Evolutionary conservation across 1,140 invertebrate genomes (phyloP), one percentile per base, ranked within the genome.

Genomic region (Cydia strobilella): DNA sequence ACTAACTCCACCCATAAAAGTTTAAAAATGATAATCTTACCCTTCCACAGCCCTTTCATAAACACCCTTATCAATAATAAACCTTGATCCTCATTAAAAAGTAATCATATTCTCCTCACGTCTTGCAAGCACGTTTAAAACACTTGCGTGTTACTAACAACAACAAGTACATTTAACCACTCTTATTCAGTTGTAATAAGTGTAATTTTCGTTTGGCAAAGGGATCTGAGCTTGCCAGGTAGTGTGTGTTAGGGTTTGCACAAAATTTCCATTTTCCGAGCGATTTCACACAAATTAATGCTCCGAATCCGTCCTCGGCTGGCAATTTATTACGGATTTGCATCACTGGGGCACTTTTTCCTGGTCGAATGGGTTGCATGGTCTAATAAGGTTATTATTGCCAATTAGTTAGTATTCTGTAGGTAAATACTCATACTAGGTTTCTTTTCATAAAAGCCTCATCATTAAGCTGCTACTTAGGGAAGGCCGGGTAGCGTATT

Each of bases 251-350:
- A 81, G 84, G 77, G 88, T 86, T 83, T 91, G 90, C 88, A 91
- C 89, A 90, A 90, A 90, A 90, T 92, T 91, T 91, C 89, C 87
- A 92, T 92, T 92, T 92, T 92, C 89, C 89, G 84, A 86, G 76
- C 89, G 90, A 92, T 92, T 92, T 90, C 83, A 86, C 87, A 84
- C 89, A 91, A 92, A 92, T 92, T 91, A 92, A 92, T 92, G 87
- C 83, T 82, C 84, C 75, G 80, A 90, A 91, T 86, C 86, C 87
- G 85, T 90, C 89, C 84, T 77, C 87, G 87, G 86, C 83, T 82
- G 76, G 80, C 85, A 90, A 90, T 91, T 91, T 91, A 90, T 90
- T 85, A 76, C 79, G 82, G 87, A 88, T 91, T 87, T 91, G 88
- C 86, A 89, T 89, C 84, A 87, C 85, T 82, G 23, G 80, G 80